These are phyloP conservation scores for Micoletzkya japonica DNA, from an alignment of 2,888 invertebrate genomes.

Conservation along the genomic window DNA sequence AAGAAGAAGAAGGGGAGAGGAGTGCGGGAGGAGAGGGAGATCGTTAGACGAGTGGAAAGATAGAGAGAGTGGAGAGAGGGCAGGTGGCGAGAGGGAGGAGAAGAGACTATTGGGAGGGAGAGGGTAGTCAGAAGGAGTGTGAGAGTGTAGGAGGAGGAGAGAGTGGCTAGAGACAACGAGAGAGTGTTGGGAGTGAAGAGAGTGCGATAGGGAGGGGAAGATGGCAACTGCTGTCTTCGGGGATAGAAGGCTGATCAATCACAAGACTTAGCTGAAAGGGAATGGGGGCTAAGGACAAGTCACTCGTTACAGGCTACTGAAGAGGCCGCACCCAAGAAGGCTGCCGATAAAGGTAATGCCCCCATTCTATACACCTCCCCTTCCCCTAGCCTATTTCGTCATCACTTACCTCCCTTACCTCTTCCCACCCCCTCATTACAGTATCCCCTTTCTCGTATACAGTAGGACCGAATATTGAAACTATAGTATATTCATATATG, in stretches of 20 bases:
- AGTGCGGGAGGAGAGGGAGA: neutral
- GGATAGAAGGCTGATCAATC: no score
- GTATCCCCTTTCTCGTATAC: no score
- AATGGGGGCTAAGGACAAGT: no score
- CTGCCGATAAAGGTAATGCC: no score
- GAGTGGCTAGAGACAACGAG: neutral
- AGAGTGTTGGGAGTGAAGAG: neutral
- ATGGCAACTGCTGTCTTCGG: neutral
- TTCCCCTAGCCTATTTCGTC: neutral
- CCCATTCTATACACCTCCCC: no score
- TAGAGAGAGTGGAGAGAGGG: neutral
- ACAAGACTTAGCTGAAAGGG: no score
- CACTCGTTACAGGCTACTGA: no score
- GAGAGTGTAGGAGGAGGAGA: neutral
- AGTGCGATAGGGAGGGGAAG: neutral
- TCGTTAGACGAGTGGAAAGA: neutral
- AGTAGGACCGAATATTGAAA: no score
- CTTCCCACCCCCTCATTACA: no score
- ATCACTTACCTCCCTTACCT: neutral
- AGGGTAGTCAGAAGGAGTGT: neutral
- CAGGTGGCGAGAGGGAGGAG: constrained; percentile 1
- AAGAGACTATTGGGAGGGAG: neutral
- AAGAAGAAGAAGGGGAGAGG: neutral
- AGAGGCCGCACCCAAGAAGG: no score
- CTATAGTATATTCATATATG: no score